These are phyloP conservation scores for Dromaius novaehollandiae DNA, from an alignment of 2,113 vertebrate genomes.

Conservation along the genomic window DNA sequence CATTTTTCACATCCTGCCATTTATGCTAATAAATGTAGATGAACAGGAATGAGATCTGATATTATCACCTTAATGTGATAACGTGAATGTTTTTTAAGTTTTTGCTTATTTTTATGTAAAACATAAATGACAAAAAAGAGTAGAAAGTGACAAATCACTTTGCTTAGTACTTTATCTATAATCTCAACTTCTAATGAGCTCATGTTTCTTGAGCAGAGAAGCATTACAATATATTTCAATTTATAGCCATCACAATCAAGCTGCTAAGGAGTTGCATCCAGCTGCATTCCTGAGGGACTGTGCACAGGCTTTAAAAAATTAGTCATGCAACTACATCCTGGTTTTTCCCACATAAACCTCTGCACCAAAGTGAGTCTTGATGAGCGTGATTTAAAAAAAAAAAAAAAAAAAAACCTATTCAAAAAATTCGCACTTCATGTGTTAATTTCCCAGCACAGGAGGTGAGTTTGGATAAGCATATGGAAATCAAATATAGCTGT, in stretches of 20 bases:
- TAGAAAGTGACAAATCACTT: constrained; percentile 55
- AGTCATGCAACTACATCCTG: constrained; percentile 50
- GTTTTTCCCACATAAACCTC: constrained; percentile 63
- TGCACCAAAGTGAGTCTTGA: constrained; percentile 6
- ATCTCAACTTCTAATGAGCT: neutral
- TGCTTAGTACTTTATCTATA: neutral
- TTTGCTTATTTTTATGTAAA: constrained; percentile 64
- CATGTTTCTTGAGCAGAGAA: neutral
- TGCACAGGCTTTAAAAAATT: constrained; percentile 65
- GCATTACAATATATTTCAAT: constrained; percentile 28
- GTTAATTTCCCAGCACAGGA: constrained; percentile 47
- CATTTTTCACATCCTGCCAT: constrained; percentile 38
- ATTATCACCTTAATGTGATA: constrained; percentile 47
- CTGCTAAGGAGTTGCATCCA: constrained; percentile 41
- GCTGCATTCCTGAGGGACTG: constrained; percentile 54
- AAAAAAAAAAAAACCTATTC: neutral
- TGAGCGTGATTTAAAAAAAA: constrained; percentile 45
- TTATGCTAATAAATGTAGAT: constrained; percentile 57
- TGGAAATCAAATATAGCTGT: constrained; percentile 57
- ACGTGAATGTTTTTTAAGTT: constrained; percentile 39
- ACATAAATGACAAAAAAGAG: constrained; percentile 55
- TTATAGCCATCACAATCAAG: constrained; percentile 49
- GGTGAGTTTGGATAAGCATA: constrained; percentile 32
- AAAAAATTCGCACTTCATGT: constrained; percentile 56
- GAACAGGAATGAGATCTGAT: constrained; percentile 50